Evolutionary conservation across 23 tunicate species (phyloP), one percentile per base, ranked within the genome.

Genomic region (Pegea sp.): DNA sequence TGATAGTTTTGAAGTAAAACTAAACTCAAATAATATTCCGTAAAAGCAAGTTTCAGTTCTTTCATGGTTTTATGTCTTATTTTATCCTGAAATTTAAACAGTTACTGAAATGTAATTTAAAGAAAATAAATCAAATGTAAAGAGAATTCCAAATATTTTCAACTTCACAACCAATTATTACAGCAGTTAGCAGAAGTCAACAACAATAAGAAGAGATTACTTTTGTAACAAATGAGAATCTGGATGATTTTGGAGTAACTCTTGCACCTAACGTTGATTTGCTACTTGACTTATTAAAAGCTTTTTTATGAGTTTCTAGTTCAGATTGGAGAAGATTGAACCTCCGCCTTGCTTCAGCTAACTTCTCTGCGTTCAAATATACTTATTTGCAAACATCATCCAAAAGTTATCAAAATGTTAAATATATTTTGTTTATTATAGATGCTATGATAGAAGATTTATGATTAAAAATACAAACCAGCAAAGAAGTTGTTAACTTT

Each of bases 401-500:
- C 16, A 38, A 38, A 11, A 38, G 46, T 50, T 50, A 26, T 8
- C 56, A 7, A 11, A 8, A 8, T 50, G 7, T n/a, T 50, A 18
- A n/a, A n/a, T n/a, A n/a, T n/a, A n/a, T n/a, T n/a, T n/a, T n/a
- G n/a, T n/a, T n/a, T n/a, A n/a, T n/a, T n/a, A n/a, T n/a, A n/a
- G n/a, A n/a, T n/a, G n/a, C n/a, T n/a, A n/a, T n/a, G n/a, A n/a
- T n/a, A n/a, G n/a, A n/a, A n/a, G n/a, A n/a, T n/a, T n/a, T 8
- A 11, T 8, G 16, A 38, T 8, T 16, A 38, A 8, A 11, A 38
- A 16, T 38, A 38, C 11, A 38, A 38, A 64, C 84, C 93, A 4
- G 84, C 81, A 67, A 61, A 91, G 68, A 91, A 91, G 26, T 72
- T 65, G 57, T 91, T 91, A 48, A 91, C 99, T 69, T 91, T 91